Base-by-base conservation (phyloP, 2,797 vertebrate genomes). In the Ptychobarbus kaznakovi region DNA sequence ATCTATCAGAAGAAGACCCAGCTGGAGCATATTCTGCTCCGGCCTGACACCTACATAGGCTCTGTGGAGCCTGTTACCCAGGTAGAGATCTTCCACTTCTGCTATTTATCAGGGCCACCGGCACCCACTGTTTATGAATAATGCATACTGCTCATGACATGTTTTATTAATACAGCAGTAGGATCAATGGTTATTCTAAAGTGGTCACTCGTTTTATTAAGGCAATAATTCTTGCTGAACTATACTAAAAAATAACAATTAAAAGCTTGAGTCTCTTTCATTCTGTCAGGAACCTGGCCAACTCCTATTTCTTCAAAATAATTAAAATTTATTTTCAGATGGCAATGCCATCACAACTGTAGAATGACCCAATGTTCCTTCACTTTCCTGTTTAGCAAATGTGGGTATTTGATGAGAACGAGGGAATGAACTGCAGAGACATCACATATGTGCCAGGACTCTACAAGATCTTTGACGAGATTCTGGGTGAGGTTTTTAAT, bases 391-490 rank as follows among this genome's bases (percentile, higher is more conserved):
- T 90, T 25, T 87, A 99, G 98, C 97, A 97, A 97, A 97, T 99
- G 97, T 99, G 98, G 98, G 98, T 99, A 90, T 99, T 95, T 79
- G 98, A 99, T 91, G 96, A 97, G 88, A 95, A 89, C 1, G 46
- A 91, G 46, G 98, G 97, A 79, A 91, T 99, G 80, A 98, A 97
- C 93, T 97, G 94, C 92, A 96, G 98, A 81, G 97, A 99, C 42
- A 94, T 99, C 85, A 97, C 96, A 0, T 99, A 97, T 90, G 98
- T 99, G 86, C 98, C 98, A 38, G 98, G 98, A 68, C 96, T 99
- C 80, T 99, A 99, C 94, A 99, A 99, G 94, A 99, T 99, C 90
- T 99, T 99, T 89, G 98, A 99, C 86, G 98, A 99, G 92, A 99
- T 99, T 90, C 95, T 99, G 81, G 98, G 98, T 99, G 90, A 95